Conservation (phyloP, 2,888 invertebrate genomes). For the Tolmerus cingulatus region DNA sequence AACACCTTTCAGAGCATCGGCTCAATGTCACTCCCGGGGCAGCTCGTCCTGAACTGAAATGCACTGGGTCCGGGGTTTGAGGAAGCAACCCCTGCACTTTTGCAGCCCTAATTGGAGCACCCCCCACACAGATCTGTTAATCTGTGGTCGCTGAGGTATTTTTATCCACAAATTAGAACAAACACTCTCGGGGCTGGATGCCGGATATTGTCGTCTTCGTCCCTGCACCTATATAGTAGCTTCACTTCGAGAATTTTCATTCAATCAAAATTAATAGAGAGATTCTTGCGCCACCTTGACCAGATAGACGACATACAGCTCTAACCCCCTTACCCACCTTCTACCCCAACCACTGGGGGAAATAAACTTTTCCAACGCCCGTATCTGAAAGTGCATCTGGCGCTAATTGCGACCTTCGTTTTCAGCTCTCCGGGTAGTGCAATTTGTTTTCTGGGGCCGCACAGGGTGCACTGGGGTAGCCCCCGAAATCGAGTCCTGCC, state of each 20-base stretch:
- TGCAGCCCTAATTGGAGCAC: neutral
- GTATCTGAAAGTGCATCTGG: neutral
- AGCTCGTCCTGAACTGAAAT: neutral
- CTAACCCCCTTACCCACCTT: neutral
- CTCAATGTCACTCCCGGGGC: neutral
- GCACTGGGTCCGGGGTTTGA: neutral
- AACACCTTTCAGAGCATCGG: neutral
- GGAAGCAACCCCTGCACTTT: neutral
- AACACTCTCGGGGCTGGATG: neutral
- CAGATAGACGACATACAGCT: neutral
- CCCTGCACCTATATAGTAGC: neutral
- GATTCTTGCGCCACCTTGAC: neutral
- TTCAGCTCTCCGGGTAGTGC: neutral
- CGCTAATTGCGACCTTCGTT: neutral
- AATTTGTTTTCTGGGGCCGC: neutral
- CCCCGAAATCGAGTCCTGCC: neutral
- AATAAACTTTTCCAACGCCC: neutral
- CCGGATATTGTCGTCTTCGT: neutral
- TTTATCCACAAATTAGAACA: slow-evolving; percentile 43
- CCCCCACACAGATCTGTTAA: slow-evolving; percentile 2
- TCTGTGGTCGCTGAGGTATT: slow-evolving; percentile 16
- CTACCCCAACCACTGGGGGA: neutral
- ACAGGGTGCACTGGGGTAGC: neutral
- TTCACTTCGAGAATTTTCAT: neutral
- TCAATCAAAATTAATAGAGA: slow-evolving; percentile 30